phyloP scores from a whole-genome alignment of 2,797 vertebrate genomes.

The Schizopygopsis pylzovi region DNA sequence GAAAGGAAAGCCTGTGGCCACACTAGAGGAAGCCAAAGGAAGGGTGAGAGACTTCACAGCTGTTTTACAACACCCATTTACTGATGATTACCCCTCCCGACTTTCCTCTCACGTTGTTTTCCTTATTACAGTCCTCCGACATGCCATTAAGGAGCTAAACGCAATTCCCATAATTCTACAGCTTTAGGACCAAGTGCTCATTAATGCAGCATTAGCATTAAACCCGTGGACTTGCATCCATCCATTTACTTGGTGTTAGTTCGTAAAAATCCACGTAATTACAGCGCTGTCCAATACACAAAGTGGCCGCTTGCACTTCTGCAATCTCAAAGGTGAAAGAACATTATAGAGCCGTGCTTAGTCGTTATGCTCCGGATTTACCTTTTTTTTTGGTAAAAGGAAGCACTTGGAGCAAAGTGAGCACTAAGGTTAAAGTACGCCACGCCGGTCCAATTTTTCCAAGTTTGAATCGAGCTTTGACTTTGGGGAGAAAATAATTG shows the following conservation, averaged over 20 bases:
- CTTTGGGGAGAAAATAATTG: conserved; percentile 48
- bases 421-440: conserved; percentile 47
- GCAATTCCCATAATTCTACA: conserved; percentile 54
- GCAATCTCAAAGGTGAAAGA: conserved; percentile 51
- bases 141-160: conserved; percentile 59
- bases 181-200: conserved; percentile 56
- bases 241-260: conserved; percentile 62
- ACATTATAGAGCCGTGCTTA: conserved; percentile 43
- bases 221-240: conserved; percentile 55
- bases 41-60: conserved; percentile 18
- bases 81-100: conserved; percentile 44
- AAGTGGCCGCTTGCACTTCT: conserved; percentile 48
- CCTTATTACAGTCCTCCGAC: conserved; percentile 53
- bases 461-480: conserved; percentile 42
- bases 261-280: conserved; percentile 56
- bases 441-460: conserved; percentile 3
- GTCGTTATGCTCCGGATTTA: conserved; percentile 49
- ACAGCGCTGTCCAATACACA: conserved; percentile 52
- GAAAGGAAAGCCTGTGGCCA: conserved; percentile 4
- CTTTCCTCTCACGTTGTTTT: conserved; percentile 38
- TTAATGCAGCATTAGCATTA: conserved; percentile 59
- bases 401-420: conserved; percentile 48
- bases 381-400: conserved; percentile 31
- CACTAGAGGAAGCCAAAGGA: conserved; percentile 4
- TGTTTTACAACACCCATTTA: conserved; percentile 40